phyloP scores from a whole-genome alignment of 2,113 vertebrate species.

The Thomomys bottae region DNA sequence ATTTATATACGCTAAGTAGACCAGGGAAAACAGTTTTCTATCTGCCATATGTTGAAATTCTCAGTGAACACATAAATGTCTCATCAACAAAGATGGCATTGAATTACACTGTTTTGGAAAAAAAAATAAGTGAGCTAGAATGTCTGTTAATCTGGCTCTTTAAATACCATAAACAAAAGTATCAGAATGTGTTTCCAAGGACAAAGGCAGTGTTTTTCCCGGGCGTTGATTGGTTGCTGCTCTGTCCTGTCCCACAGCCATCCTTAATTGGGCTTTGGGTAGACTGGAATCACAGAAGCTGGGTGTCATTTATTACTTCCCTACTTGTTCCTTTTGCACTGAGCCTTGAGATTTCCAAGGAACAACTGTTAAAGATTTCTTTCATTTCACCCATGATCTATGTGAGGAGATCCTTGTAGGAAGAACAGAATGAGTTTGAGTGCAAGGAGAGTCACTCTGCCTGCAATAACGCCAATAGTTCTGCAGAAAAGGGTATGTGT shows the following conservation, averaged over 20 bases:
- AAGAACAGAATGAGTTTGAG: conserved; percentile 91
- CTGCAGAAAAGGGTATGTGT: conserved; percentile 93
- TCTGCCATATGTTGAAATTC: conserved; percentile 75
- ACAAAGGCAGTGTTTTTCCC: conserved; percentile 91
- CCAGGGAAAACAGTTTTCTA: conserved; percentile 59
- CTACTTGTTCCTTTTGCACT: conserved; percentile 75
- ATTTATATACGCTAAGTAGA: conserved; percentile 62
- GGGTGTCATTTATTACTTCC: conserved; percentile 77
- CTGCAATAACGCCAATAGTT: conserved; percentile 92
- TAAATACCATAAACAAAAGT: conserved; percentile 86
- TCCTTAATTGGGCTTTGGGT: conserved; percentile 84
- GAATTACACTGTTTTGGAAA: conserved; percentile 75
- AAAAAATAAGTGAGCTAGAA: conserved; percentile 78
- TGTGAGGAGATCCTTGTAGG: conserved; percentile 74
- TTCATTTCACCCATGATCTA: conserved; percentile 78
- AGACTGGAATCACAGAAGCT: conserved; percentile 81
- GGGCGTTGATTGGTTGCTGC: conserved; percentile 83
- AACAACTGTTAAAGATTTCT: conserved; percentile 66
- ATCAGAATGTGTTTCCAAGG: conserved; percentile 89
- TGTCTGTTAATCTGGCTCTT: conserved; percentile 83
- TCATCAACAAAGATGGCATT: conserved; percentile 77
- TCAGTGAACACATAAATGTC: conserved; percentile 66
- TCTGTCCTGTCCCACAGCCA: conserved; percentile 86
- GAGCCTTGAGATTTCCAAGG: conserved; percentile 74
- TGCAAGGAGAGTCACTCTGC: conserved; percentile 94